Base-by-base conservation (phyloP, 2,888 invertebrate genomes). In the Hemistola chrysoprasaria region DNA sequence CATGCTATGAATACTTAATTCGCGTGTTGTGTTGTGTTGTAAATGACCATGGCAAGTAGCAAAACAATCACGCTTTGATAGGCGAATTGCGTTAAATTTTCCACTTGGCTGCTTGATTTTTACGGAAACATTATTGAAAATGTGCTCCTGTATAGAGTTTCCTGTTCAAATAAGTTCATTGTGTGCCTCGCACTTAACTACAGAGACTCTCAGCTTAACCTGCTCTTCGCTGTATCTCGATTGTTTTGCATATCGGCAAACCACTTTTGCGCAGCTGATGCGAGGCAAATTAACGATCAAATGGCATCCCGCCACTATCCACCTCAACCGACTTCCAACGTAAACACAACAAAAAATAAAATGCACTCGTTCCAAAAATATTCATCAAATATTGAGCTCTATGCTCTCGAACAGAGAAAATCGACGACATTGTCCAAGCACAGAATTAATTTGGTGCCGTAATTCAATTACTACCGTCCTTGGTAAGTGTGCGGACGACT, bases 221-320 rank as follows among this genome's bases (percentile, higher is more conserved):
- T 53, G 69, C 74, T 73, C 68, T 68, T 63, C 57, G 65, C 65
- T 60, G 53, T 81, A 83, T 84, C 84, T 77, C 71, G 77, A 81
- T 79, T 82, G 77, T 80, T 86, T 86, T 84, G 85, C 85, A 85
- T 86, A 85, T 86, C 84, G 71, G 64, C 66, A 64, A 62, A 69
- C 69, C 69, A 62, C 73, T 71, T 59, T 62, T 62, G 62, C 59
- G 67, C 64, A 61, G 65, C 69, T 64, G 75, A 80, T 69, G 75
- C 66, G 68, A 66, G 61, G 74, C 76, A 80, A 83, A 83, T 85
- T 86, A 82, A 83, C 76, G 81, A 80, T 78, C 77, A 75, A 76
- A 78, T 72, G 74, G 71, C 71, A 77, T 76, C 66, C 71, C 65
- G 71, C 73, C 65, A 66, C 62, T 65, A 64, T 53, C 65, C 62